phyloP scores from a whole-genome alignment of 2,888 invertebrate species.

The Sphecodes monilicornis region DNA sequence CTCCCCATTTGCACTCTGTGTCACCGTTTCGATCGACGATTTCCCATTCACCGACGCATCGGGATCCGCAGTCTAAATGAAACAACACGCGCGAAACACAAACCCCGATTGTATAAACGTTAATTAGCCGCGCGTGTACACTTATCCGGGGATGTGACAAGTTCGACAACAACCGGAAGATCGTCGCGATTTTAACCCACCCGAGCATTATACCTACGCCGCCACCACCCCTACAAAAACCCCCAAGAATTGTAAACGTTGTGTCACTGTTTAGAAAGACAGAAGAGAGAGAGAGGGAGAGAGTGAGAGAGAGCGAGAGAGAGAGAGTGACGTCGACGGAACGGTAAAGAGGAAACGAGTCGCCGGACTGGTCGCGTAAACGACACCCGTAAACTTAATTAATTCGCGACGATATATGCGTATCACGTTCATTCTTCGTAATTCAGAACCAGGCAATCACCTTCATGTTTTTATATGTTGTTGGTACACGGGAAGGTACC shows the following conservation, averaged over 20 bases:
- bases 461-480: conserved; percentile 58
- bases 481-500: conserved; percentile 33
- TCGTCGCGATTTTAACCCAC: conserved; percentile 26
- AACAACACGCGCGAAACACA: not conserved
- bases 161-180: conserved; percentile 8
- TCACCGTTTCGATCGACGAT: conserved; percentile 1
- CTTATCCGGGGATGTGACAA: conserved; percentile 8
- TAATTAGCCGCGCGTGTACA: conserved; percentile 8
- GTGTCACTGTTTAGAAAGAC: conserved; percentile 18
- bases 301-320: not conserved
- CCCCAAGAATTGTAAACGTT: conserved; percentile 13
- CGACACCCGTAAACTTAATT: conserved; percentile 22
- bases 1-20: not conserved
- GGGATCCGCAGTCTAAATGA: conserved; percentile 22
- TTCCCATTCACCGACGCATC: not conserved
- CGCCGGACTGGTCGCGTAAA: conserved; percentile 38
- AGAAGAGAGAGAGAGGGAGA: not conserved
- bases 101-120: conserved; percentile 15
- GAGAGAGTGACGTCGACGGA: conserved; percentile 2
- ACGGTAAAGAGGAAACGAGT: conserved; percentile 17
- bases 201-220: not conserved
- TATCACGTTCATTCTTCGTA: conserved; percentile 57
- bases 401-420: conserved; percentile 33
- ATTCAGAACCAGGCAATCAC: conserved; percentile 59
- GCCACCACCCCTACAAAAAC: not conserved